Percentiles rank a stretch among this genome's conserved stretches.
phyloP scores from a whole-genome alignment of 2,888 invertebrate species.

The Phytoseiulus persimilis region DNA sequence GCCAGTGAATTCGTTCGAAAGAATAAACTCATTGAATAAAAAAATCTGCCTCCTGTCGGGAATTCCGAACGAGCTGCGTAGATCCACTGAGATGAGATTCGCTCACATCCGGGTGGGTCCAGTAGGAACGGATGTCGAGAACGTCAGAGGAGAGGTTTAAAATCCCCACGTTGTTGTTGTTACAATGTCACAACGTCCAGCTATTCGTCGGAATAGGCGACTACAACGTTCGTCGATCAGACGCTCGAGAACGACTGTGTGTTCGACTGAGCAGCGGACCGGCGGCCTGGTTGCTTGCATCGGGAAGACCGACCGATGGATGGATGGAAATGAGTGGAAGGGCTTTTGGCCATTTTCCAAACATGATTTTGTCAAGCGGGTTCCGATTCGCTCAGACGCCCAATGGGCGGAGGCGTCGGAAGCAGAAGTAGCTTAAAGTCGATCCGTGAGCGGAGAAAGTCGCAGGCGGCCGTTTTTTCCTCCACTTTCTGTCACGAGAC shows the following conservation, averaged over 20 bases:
- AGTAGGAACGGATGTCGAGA: no score
- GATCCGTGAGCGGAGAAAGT: conserved; percentile 5
- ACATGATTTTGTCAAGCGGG: neutral
- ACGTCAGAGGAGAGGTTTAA: no score
- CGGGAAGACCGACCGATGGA: neutral
- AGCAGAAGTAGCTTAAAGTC: neutral
- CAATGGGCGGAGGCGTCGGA: neutral
- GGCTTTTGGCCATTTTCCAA: neutral
- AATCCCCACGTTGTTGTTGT: neutral
- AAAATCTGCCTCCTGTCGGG: neutral
- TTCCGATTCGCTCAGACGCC: neutral
- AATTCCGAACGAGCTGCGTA: neutral
- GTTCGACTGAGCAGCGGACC: neutral
- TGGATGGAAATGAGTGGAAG: neutral
- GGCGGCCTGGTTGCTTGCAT: neutral
- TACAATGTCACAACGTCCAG: neutral
- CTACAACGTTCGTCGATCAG: neutral
- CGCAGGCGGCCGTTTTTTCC: neutral
- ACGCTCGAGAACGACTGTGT: no score
- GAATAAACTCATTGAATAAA: neutral
- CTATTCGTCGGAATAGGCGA: neutral
- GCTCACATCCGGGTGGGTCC: no score
- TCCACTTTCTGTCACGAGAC: neutral
- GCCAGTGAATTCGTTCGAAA: neutral
- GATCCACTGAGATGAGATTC: neutral